These are phyloP conservation scores for Anastatus disparis DNA, from an alignment of 1,140 invertebrate genomes.

Conservation along the genomic window DNA sequence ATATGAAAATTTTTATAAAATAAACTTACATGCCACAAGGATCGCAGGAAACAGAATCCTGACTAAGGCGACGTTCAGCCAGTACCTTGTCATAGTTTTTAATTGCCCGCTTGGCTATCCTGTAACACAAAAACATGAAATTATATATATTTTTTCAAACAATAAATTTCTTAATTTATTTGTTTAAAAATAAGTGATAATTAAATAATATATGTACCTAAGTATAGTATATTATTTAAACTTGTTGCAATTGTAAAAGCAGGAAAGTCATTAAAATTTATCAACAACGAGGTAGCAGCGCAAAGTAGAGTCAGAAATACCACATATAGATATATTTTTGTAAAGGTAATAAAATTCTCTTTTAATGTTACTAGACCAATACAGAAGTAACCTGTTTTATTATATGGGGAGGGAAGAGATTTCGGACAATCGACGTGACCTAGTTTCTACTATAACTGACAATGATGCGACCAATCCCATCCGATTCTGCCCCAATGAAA, in stretches of 20 bases:
- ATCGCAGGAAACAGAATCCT: conserved; percentile 59
- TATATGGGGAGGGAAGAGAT: conserved; percentile 13
- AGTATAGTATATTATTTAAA: too few species aligned
- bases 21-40: conserved; percentile 60
- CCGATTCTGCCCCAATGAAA: conserved; percentile 7
- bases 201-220: too few species aligned
- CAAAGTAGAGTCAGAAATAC: neutral
- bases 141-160: too few species aligned
- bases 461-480: conserved; percentile 32
- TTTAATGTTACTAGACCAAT: neutral
- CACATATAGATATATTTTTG: neutral
- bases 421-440: conserved; percentile 22
- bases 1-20: neutral
- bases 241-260: too few species aligned
- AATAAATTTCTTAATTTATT: neutral
- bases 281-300: too few species aligned
- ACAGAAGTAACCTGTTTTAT: neutral
- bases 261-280: too few species aligned
- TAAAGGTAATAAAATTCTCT: neutral
- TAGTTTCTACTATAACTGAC: conserved; percentile 29
- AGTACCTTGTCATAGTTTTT: conserved; percentile 58
- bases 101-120: conserved; percentile 25
- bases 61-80: conserved; percentile 59
- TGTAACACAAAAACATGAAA: conserved; percentile 45
- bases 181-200: too few species aligned